Conservation (phyloP, 2,888 invertebrate genomes). For the Drosophila conformis region DNA sequence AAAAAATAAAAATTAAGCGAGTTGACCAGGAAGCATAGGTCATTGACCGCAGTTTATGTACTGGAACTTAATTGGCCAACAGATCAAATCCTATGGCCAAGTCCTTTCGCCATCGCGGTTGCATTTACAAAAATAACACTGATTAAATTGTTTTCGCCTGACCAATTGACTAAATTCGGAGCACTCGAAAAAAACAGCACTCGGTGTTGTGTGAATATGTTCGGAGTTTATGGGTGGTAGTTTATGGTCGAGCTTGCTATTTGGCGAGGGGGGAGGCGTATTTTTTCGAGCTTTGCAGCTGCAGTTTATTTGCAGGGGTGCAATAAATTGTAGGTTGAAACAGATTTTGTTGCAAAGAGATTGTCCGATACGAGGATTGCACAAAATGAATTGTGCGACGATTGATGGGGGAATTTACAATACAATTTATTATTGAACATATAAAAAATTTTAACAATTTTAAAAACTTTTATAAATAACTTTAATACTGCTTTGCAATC, state of each 20-base stretch:
- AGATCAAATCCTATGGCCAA: constrained; percentile 17
- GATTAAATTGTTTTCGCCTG: constrained; percentile 72
- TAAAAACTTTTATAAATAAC: not conserved
- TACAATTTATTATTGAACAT: constrained; percentile 47
- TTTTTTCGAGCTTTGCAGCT: constrained; percentile 39
- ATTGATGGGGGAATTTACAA: constrained; percentile 63
- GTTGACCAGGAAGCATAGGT: constrained; percentile 41
- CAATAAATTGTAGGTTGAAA: constrained; percentile 62
- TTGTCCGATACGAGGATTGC: constrained; percentile 51
- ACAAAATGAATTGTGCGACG: constrained; percentile 64
- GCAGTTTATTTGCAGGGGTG: constrained; percentile 59
- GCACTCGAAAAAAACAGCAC: constrained; percentile 2
- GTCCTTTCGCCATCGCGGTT: constrained; percentile 19
- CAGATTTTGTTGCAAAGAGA: constrained; percentile 55
- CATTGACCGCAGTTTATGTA: constrained; percentile 65
- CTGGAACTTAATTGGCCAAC: constrained; percentile 71
- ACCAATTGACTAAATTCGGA: constrained; percentile 67
- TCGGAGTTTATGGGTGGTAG: constrained; percentile 63
- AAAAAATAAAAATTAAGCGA: not conserved
- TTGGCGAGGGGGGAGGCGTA: constrained; percentile 11
- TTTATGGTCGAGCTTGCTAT: constrained; percentile 47
- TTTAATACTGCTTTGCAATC: not conserved
- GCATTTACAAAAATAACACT: constrained; percentile 53
- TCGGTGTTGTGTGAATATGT: constrained; percentile 35
- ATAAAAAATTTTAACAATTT: constrained; percentile 23